Evolutionary conservation across 2,113 vertebrate species (phyloP), one percentile per base, ranked within the genome.

Genomic region (Podarcis muralis): DNA sequence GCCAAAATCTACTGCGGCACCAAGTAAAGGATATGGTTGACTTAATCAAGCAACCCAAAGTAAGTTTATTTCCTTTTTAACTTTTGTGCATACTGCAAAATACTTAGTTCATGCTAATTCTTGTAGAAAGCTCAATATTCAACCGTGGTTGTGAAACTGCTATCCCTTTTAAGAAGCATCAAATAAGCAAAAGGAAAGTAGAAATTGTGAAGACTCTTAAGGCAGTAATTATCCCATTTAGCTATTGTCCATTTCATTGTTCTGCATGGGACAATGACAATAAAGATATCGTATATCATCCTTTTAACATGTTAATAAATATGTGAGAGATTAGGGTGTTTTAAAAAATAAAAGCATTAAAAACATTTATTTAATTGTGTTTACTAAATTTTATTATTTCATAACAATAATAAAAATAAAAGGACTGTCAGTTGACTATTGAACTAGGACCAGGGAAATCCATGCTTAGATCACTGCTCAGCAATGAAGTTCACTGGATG

Each of bases 1-100:
- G 99, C 95, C 99, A 99, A 95, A 99, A 99, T 96, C 95, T 99
- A 92, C 95, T 99, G 88, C 96, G 99, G 91, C 98, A 99, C 93
- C 96, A 99, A 91, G 98, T 99, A 83, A 99, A 99, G 95, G 99
- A 99, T 96, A 97, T 99, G 94, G 97, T 99, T 93, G 99, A 99
- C 91, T 96, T 99, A 93, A 97, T 99, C 90, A 99, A 99, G 94
- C 98, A 99, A 94, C 98, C 98, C 15, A 99, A 99, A 97, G 99
- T 99, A 96, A 95, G 94, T 96, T 92, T 27, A 76, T 15, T 91
- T 93, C 87, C 12, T 15, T 72, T 89, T 87, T 68, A 87, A 9
- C 23, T 11, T 3, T 48, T n/a, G 25, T 69, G 5, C 30, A 66
- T 78, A 30, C 40, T 65, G 1, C 72, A 80, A 57, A 85, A 72